phyloP scores from a whole-genome alignment of 2,113 vertebrate genomes.

The Chaetops frenatus region DNA sequence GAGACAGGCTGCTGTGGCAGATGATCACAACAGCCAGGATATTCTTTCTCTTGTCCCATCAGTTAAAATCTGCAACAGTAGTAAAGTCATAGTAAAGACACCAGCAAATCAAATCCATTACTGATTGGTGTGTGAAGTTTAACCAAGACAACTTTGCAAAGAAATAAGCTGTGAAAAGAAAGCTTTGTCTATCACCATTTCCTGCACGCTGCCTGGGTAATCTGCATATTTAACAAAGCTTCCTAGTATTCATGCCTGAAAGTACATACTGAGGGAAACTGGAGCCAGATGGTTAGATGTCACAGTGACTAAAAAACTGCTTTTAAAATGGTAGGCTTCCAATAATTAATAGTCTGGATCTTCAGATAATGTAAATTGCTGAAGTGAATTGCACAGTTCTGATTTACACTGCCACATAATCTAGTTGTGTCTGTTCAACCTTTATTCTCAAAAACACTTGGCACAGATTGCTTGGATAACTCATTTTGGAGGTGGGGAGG shows the following conservation, averaged over 20 bases:
- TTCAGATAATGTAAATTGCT: background rate
- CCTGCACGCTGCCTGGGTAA: background rate
- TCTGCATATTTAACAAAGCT: constrained; percentile 8
- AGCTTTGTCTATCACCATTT: background rate
- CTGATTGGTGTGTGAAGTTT: background rate
- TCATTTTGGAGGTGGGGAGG: background rate
- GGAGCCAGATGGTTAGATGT: constrained; percentile 46
- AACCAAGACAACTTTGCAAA: background rate
- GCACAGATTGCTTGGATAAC: background rate
- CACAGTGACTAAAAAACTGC: constrained; percentile 31
- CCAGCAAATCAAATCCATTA: background rate
- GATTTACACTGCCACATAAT: background rate
- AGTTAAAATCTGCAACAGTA: background rate
- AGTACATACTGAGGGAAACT: background rate
- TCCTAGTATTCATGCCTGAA: background rate
- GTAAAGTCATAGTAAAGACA: background rate
- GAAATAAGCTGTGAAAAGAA: background rate
- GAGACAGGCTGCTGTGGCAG: background rate
- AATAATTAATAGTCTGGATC: background rate
- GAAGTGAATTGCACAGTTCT: background rate
- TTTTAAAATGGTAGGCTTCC: constrained; percentile 41
- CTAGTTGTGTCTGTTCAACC: background rate
- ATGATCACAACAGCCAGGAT: background rate
- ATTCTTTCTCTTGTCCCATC: background rate
- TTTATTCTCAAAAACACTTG: background rate